Evolutionary conservation across 2,888 invertebrate genomes (phyloP).

Genomic region (Orthosia gracilis): DNA sequence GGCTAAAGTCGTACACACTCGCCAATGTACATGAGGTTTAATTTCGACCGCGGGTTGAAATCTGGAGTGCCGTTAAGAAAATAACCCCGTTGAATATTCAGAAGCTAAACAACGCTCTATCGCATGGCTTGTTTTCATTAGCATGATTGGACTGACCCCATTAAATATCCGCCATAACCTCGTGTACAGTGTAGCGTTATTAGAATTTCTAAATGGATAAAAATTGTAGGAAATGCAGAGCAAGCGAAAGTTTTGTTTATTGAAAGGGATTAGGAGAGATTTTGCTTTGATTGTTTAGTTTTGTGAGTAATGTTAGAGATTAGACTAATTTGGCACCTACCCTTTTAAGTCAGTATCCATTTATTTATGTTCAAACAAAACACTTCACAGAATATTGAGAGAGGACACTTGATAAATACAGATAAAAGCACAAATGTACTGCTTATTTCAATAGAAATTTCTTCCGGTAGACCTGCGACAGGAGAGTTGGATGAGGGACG

Average conservation of each 20-base stretch:
- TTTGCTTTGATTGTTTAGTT: conserved; percentile 4
- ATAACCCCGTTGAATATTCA: conserved; percentile 88
- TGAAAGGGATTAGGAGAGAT: neutral
- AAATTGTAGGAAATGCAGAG: conserved; percentile 45
- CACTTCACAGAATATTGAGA: too few species aligned
- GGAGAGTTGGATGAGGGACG: too few species aligned
- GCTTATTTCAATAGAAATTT: too few species aligned
- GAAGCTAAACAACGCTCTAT: conserved; percentile 80
- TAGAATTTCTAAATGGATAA: conserved; percentile 69
- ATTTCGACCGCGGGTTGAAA: conserved; percentile 81
- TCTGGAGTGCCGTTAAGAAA: conserved; percentile 86
- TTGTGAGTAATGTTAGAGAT: neutral
- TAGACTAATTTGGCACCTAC: too few species aligned
- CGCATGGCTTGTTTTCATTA: conserved; percentile 90
- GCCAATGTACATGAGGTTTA: conserved; percentile 72
- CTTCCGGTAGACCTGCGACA: too few species aligned
- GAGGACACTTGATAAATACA: too few species aligned
- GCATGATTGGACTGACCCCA: conserved; percentile 89
- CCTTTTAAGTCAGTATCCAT: too few species aligned
- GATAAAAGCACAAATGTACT: too few species aligned
- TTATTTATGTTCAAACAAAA: too few species aligned
- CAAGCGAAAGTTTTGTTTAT: conserved; percentile 34
- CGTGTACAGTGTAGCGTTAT: conserved; percentile 68
- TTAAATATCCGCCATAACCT: conserved; percentile 77
- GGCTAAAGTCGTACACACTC: conserved; percentile 53